These are phyloP conservation scores for Drosophila demipolita DNA, from an alignment of 2,888 invertebrate genomes.

Conservation along the genomic window DNA sequence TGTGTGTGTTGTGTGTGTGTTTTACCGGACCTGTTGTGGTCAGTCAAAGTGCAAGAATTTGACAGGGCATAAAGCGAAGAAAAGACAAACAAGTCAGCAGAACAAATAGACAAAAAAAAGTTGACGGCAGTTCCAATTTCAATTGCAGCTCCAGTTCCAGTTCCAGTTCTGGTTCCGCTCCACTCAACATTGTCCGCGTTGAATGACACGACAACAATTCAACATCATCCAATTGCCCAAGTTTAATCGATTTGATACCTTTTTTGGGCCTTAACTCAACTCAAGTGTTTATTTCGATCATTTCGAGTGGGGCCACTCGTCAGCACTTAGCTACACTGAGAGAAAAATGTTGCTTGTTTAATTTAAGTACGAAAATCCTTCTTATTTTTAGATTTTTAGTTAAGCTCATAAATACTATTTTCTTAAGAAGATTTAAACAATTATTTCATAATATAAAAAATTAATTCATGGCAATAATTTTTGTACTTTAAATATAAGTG, in stretches of 20 bases:
- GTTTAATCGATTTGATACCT: slow-evolving; percentile 62
- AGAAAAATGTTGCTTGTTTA: neutral
- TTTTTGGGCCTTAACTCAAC: slow-evolving; percentile 55
- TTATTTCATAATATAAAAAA: neutral
- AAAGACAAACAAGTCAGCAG: slow-evolving; percentile 38
- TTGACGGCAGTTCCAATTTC: slow-evolving; percentile 11
- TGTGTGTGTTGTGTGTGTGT: slow-evolving; percentile 18
- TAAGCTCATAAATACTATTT: neutral
- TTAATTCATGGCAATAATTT: neutral
- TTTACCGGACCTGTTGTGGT: slow-evolving; percentile 46
- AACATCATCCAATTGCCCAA: slow-evolving; percentile 51
- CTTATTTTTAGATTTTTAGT: neutral
- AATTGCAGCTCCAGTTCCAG: slow-evolving; percentile 26
- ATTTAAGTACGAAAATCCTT: neutral
- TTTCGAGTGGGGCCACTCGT: slow-evolving; percentile 21
- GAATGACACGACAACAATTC: slow-evolving; percentile 66
- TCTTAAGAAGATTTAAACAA: neutral
- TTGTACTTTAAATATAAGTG: neutral
- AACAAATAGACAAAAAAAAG: slow-evolving; percentile 4
- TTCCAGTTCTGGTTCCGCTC: slow-evolving; percentile 59
- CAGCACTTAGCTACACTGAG: slow-evolving; percentile 2
- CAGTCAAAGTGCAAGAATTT: slow-evolving; percentile 79
- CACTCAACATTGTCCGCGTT: slow-evolving; percentile 22
- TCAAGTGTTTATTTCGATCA: slow-evolving; percentile 59
- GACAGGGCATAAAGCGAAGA: slow-evolving; percentile 41